Base-by-base conservation (phyloP, 2,888 invertebrate species). In the Cryptus viduatorius region DNA sequence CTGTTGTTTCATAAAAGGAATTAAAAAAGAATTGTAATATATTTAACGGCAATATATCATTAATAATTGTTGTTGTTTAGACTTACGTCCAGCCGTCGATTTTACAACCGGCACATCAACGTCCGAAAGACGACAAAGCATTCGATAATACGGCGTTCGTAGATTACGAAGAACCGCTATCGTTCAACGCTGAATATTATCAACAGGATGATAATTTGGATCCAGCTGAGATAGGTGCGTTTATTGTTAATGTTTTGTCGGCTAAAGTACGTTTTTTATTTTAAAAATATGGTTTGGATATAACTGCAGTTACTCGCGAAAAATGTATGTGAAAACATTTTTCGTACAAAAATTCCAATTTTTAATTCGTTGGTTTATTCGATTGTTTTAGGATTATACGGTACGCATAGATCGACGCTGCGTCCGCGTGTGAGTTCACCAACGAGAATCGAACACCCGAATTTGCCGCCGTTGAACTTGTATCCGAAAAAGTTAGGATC, bases 101-200 rank as follows among this genome's bases (percentile, higher is more conserved):
- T 42, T 87, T 88, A 59, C 88, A 92, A 31, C 92, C 93, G 16
- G 87, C 90, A 37, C 86, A 89, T 24, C 88, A 85, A 68, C 90
- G 90, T 65, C 90, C 92, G 24, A 92, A 91, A 85, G 91, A 92
- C 78, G 93, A 93, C 82, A 92, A 92, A 84, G 94, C 95, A 81
- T 96, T 96, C 91, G 96, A 96, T 93, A 97, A 97, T 91, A 96
- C 96, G 79, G 96, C 96, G 44, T 97, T 97, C 92, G 96, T 97
- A 93, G 97, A 97, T 93, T 97, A 97, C 71, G 97, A 98, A 92
- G 97, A 97, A 92, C 97, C 97, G 90, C 96, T 97, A 3, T 96
- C 97, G 0, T 96, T 97, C 0, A 91, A 91, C 81, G 92, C 96
- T 73, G 97, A 97, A 89, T 96, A 95, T 89, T 97, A 97, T 94